These are phyloP conservation scores for Scaeva pyrastri DNA, from an alignment of 2,888 invertebrate species.

Conservation along the genomic window DNA sequence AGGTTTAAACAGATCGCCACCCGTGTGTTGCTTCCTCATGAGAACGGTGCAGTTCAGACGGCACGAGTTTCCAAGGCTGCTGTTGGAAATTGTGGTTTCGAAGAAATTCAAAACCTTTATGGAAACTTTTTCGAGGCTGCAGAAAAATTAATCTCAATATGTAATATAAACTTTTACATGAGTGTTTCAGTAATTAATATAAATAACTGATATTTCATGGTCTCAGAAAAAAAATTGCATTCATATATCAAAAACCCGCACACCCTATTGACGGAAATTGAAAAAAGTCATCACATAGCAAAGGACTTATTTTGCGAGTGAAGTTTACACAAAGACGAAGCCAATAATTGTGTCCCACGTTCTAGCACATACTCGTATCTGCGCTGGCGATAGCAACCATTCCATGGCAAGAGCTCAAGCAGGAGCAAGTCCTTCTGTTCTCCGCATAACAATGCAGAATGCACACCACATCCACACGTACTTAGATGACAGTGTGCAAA, in stretches of 20 bases:
- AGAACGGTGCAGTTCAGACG: no score
- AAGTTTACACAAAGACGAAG: slow-evolving; percentile 41
- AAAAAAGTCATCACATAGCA: slow-evolving; percentile 65
- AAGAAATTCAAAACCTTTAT: no score
- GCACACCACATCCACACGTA: slow-evolving; percentile 1
- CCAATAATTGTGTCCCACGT: slow-evolving; percentile 44
- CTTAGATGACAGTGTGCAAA: slow-evolving; percentile 28
- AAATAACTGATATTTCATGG: no score
- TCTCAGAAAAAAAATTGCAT: neutral
- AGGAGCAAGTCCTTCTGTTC: neutral
- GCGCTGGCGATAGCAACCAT: slow-evolving; percentile 2
- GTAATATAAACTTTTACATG: no score
- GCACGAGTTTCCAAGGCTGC: no score
- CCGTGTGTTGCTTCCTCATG: no score
- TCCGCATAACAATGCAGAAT: slow-evolving; percentile 11
- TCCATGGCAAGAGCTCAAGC: neutral
- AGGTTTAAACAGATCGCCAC: no score
- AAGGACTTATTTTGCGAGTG: slow-evolving; percentile 57
- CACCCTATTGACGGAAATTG: slow-evolving; percentile 53
- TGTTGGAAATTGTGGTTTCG: no score
- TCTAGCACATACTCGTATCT: neutral
- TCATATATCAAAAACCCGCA: neutral
- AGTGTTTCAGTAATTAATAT: no score
- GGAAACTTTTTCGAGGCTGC: no score
- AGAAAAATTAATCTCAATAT: no score